These are phyloP conservation scores for Sylvicola fuscatus DNA, from an alignment of 2,888 invertebrate species.

Conservation along the genomic window DNA sequence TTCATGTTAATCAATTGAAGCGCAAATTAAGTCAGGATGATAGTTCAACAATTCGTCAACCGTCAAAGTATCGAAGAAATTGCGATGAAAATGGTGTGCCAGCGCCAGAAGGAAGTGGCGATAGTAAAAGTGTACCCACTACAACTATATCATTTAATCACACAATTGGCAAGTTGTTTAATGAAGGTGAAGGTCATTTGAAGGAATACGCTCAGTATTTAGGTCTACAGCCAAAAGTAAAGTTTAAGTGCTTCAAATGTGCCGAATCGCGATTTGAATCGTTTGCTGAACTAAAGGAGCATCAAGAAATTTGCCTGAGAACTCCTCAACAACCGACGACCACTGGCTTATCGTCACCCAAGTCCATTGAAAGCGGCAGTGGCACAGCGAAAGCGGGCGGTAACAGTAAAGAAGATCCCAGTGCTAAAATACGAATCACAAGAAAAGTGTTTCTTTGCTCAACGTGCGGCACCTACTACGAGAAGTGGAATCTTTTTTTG, in stretches of 20 bases:
- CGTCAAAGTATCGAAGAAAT: too few relatives aligned
- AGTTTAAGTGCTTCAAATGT: slow-evolving; percentile 56
- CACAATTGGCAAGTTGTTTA: too few relatives aligned
- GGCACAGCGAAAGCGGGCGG: neutral
- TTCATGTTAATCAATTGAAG: too few relatives aligned
- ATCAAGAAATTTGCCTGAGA: slow-evolving; percentile 37
- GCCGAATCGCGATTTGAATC: slow-evolving; percentile 44
- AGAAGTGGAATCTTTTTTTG: slow-evolving; percentile 67
- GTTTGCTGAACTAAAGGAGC: slow-evolving; percentile 43
- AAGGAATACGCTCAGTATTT: slow-evolving; percentile 48
- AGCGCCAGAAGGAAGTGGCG: too few relatives aligned
- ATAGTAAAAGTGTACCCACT: too few relatives aligned
- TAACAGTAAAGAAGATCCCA: slow-evolving; percentile 4
- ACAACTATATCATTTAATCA: too few relatives aligned
- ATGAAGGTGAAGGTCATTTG: slow-evolving; percentile 2
- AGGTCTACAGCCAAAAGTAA: slow-evolving; percentile 47
- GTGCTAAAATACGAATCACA: slow-evolving; percentile 40
- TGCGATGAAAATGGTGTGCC: too few relatives aligned
- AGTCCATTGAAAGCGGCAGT: slow-evolving; percentile 7
- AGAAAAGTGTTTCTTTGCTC: slow-evolving; percentile 63
- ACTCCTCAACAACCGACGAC: slow-evolving; percentile 20
- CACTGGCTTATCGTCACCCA: slow-evolving; percentile 20
- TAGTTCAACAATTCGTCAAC: too few relatives aligned
- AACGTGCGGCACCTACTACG: slow-evolving; percentile 65
- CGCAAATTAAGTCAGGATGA: too few relatives aligned